Base-by-base conservation (phyloP, 1,140 invertebrate species). In the Drosophila cardini region DNA sequence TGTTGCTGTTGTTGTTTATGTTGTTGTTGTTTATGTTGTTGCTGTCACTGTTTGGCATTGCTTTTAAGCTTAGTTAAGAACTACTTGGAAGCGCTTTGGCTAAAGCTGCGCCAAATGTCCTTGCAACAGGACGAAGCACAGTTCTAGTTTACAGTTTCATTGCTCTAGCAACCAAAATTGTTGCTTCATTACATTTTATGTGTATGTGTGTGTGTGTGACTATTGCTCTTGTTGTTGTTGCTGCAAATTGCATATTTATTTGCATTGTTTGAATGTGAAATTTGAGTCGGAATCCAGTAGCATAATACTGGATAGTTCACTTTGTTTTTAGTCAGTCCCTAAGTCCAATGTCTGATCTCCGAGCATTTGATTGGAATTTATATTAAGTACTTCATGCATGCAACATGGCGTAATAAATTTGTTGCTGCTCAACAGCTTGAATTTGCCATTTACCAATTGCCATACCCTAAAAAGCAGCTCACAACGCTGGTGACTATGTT, bases 1-100 rank as follows among this genome's bases (percentile, higher is more conserved):
- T 58, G 45, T 11, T 45, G 57, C 11, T 43, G 16, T 3, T 21
- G 57, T 15, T 48, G 32, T 10, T n/a, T n/a, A n/a, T 38, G 21
- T 6, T 57, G 34, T 18, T 60, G 76, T 56, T 76, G 36, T 9
- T 48, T 36, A 10, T 40, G 53, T 34, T 43, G 38, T 34, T 52
- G 13, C 26, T 74, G 52, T 62, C 18, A 64, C 40, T 55, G 64
- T 79, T 62, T 78, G 75, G 71, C 62, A 65, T 73, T 87, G 83
- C 83, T 83, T 77, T 87, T 86, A 87, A 86, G 83, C 83, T 86
- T 79, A 79, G 68, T 71, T 87, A 87, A 87, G 83, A 82, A 77
- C 79, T 79, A 87, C 83, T 86, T 86, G 71, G 61, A 70, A 64
- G 60, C 69, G 82, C 78, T 86, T 86, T 86, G 36, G 50, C 63